Conservation (phyloP, 2,888 invertebrate genomes). For the Ophraella communa region DNA sequence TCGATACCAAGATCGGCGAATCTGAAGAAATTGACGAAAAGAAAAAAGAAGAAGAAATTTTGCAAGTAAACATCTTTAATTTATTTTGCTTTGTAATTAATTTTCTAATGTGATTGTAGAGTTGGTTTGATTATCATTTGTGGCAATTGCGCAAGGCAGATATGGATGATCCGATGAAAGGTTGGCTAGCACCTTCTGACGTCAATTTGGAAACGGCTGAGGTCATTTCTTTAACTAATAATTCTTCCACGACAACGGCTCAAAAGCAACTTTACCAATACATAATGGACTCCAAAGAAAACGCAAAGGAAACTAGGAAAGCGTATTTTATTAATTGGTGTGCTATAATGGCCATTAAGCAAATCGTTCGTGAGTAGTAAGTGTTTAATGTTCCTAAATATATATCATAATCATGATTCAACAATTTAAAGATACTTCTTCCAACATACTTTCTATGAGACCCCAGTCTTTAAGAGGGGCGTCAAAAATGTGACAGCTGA, state of each 20-base stretch:
- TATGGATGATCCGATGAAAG: constrained; percentile 49
- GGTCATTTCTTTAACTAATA: background rate
- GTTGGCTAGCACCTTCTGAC: constrained; percentile 45
- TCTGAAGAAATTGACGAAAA: constrained; percentile 5
- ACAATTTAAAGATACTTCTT: too few relatives aligned
- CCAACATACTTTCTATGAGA: too few relatives aligned
- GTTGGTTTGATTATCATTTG: constrained; percentile 48
- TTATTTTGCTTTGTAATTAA: too few relatives aligned
- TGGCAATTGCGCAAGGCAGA: constrained; percentile 50
- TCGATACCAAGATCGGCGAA: constrained; percentile 1
- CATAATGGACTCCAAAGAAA: constrained; percentile 33
- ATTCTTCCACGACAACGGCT: background rate
- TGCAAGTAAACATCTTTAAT: too few relatives aligned
- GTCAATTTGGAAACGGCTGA: background rate
- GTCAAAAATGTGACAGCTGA: too few relatives aligned
- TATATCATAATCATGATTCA: too few relatives aligned
- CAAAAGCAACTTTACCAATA: constrained; percentile 36
- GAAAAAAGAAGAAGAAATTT: constrained; percentile 23
- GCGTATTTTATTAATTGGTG: constrained; percentile 50
- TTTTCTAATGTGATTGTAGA: constrained; percentile 23
- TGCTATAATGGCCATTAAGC: constrained; percentile 52
- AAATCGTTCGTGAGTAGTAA: constrained; percentile 57
- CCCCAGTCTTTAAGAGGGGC: too few relatives aligned
- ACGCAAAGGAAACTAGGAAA: constrained; percentile 37
- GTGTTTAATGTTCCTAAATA: constrained; percentile 28